phyloP scores from a whole-genome alignment of 2,797 vertebrate species.

The Melopsittacus undulatus region DNA sequence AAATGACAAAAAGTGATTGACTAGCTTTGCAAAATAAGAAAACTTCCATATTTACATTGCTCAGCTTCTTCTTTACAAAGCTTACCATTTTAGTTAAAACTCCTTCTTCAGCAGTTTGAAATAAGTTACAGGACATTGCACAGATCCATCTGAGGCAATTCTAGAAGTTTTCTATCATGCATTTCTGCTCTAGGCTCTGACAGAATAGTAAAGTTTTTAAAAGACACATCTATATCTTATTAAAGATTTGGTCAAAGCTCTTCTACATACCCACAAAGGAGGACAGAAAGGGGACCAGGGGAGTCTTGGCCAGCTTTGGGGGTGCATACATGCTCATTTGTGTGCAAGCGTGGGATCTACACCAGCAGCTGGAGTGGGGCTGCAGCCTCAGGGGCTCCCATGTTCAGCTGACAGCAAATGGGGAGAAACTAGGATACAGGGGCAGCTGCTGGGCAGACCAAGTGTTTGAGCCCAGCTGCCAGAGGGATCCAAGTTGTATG shows the following conservation, averaged over 20 bases:
- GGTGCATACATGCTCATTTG: rapidly evolving
- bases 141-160: background rate
- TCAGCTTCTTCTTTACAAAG: background rate
- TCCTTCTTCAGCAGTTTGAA: background rate
- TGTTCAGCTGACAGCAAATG: background rate
- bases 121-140: background rate
- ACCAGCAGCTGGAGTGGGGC: too few species aligned
- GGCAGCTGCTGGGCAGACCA: background rate
- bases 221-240: background rate
- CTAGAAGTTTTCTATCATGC: background rate
- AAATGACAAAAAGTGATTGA: background rate
- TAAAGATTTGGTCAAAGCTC: background rate
- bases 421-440: background rate
- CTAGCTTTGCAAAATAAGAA: background rate
- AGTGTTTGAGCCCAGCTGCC: background rate
- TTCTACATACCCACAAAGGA: background rate
- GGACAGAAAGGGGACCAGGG: background rate
- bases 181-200: background rate
- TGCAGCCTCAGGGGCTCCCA: rapidly evolving
- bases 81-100: background rate
- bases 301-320: background rate
- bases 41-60: background rate
- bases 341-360: background rate
- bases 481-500: background rate
- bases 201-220: background rate